These are phyloP conservation scores for Choreutis nemorana DNA, from an alignment of 2,888 invertebrate genomes.

Conservation along the genomic window DNA sequence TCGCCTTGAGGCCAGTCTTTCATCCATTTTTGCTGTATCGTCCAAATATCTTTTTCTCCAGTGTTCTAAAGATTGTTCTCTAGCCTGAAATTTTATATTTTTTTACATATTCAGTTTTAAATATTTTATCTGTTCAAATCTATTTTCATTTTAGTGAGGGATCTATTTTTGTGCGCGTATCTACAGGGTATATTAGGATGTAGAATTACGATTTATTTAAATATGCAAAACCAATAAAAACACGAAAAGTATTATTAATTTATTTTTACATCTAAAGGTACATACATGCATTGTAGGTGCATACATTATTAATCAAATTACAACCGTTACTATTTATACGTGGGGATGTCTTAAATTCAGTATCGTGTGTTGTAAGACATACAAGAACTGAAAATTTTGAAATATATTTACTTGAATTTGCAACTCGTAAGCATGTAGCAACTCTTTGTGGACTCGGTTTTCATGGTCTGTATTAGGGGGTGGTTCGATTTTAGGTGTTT, in stretches of 20 bases:
- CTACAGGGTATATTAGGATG: too few species aligned
- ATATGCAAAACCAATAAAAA: too few species aligned
- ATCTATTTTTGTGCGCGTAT: too few species aligned
- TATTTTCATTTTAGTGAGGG: not conserved
- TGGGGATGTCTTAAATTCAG: too few species aligned
- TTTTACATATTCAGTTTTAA: not conserved
- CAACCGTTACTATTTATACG: too few species aligned
- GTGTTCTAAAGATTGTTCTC: conserved; percentile 69
- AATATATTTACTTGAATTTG: conserved; percentile 38
- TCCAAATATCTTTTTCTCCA: conserved; percentile 53
- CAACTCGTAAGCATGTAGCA: conserved; percentile 32
- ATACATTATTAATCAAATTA: too few species aligned
- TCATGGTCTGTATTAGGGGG: conserved; percentile 31
- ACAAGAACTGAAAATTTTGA: too few species aligned
- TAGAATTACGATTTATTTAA: too few species aligned
- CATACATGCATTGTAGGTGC: too few species aligned
- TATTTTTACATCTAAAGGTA: too few species aligned
- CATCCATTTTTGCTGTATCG: conserved; percentile 29
- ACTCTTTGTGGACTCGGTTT: conserved; percentile 35
- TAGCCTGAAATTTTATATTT: conserved; percentile 71
- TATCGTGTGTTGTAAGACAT: too few species aligned
- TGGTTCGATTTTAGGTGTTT: conserved; percentile 18
- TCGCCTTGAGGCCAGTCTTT: conserved; percentile 22
- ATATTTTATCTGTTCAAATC: not conserved
- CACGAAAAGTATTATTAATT: too few species aligned